Evolutionary conservation across 2,888 invertebrate genomes (phyloP), one percentile per base, ranked within the genome.

Genomic region (Latrodectus elegans): DNA sequence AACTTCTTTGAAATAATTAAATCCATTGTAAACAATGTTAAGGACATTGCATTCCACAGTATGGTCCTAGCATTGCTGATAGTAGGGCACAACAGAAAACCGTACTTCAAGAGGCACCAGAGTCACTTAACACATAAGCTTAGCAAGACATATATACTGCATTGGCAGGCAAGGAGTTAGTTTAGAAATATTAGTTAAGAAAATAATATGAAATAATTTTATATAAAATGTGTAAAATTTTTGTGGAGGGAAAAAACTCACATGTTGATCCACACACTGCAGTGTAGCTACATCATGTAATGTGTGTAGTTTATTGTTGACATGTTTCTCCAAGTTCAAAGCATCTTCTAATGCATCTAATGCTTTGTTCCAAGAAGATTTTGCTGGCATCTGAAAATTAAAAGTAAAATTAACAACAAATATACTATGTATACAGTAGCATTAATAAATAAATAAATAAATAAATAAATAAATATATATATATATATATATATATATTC

Each of bases 191-290:
- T 26, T 49, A 71, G 11, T 71, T 26, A 12, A 71, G 6, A 49
- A 12, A 71, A 49, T 49, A 6, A 26, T 14, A 49, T 71, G n/a
- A 14, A 22, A 49, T 8, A 11, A 51, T 14, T 71, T 8, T 15
- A 14, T 49, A 14, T 22, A 51, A 9, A 38, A 26, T 26, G 4
- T 75, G 11, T 9, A 22, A 38, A 17, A 76, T 49, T 12, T 12
- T 49, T 53, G 4, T 8, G 9, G 49, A 38, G 1, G 9, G 64
- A 26, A 72, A 22, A n/a, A 26, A 78, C 95, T 94, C 92, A 96
- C 96, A 92, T 97, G 97, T 17, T 90, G 88, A 92, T 96, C 97
- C 91, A 97, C 96, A 91, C 96, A 91, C 8, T 96, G 97, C 92
- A 97, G 97, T 26, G 92, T 93, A 89, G 92, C 92, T 91, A 96